phyloP scores from a whole-genome alignment of 2,888 invertebrate species.

The Gymnoscelis rufifasciata region DNA sequence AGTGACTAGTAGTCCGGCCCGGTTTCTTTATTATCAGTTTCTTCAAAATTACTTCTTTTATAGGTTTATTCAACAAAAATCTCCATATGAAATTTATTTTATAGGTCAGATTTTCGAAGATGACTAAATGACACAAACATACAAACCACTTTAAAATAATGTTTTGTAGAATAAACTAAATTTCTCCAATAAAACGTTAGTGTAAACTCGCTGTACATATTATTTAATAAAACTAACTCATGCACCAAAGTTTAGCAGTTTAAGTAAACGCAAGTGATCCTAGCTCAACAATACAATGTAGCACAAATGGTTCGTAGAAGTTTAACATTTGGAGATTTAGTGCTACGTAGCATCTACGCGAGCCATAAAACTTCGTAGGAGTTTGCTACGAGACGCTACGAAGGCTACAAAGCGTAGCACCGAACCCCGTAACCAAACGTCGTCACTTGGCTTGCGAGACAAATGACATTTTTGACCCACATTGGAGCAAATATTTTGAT shows the following conservation, averaged over 20 bases:
- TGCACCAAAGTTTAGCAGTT: constrained; percentile 23
- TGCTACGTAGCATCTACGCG: constrained; percentile 37
- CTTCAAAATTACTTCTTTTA: too few species aligned
- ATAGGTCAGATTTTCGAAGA: too few species aligned
- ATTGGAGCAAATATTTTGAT: constrained; percentile 10
- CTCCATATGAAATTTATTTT: too few species aligned
- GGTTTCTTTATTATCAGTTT: too few species aligned
- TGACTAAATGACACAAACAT: too few species aligned
- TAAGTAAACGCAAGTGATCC: constrained; percentile 30
- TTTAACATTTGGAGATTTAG: constrained; percentile 42
- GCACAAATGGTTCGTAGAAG: constrained; percentile 39
- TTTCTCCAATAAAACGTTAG: too few species aligned
- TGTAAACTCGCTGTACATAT: too few species aligned
- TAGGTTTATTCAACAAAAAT: too few species aligned
- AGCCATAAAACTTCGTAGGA: constrained; percentile 46
- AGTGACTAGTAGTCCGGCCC: too few species aligned
- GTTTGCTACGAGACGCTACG: constrained; percentile 38
- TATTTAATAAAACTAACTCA: constrained; percentile 11
- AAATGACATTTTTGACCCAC: constrained; percentile 16
- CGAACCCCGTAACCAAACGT: constrained; percentile 30
- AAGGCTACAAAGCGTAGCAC: constrained; percentile 41
- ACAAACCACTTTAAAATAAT: too few species aligned
- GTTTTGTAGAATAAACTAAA: too few species aligned
- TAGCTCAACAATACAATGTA: constrained; percentile 42
- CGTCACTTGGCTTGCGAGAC: constrained; percentile 9